These are phyloP conservation scores for Drosophila setosimentum DNA, from an alignment of 2,888 invertebrate species.

Conservation along the genomic window DNA sequence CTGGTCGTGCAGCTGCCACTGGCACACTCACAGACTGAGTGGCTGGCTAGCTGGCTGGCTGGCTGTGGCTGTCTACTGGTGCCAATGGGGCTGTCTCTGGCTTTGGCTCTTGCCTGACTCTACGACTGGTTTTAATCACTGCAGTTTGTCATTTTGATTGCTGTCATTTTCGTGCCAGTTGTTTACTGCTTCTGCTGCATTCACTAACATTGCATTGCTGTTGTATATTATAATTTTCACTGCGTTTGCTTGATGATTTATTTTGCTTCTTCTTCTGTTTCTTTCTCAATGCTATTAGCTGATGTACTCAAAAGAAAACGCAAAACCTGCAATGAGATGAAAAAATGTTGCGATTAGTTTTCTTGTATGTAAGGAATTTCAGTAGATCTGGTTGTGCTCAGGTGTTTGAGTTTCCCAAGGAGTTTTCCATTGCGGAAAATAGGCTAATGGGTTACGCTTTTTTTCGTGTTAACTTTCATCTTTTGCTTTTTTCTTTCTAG, in stretches of 20 bases:
- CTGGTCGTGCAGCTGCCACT: slow-evolving; percentile 33
- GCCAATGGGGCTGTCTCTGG: slow-evolving; percentile 38
- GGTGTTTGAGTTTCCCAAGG: slow-evolving; percentile 1
- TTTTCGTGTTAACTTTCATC: not conserved
- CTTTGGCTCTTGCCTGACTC: slow-evolving; percentile 33
- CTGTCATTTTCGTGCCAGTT: slow-evolving; percentile 76
- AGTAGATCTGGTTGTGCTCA: slow-evolving; percentile 12
- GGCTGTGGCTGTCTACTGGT: slow-evolving; percentile 12
- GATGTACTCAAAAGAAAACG: slow-evolving; percentile 70
- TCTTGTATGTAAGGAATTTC: slow-evolving; percentile 35
- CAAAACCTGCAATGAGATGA: slow-evolving; percentile 68
- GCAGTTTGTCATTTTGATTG: slow-evolving; percentile 71
- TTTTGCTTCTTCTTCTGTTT: slow-evolving; percentile 17
- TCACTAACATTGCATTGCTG: slow-evolving; percentile 51
- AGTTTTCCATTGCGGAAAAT: not conserved
- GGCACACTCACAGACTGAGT: slow-evolving; percentile 46
- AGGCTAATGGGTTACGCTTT: slow-evolving; percentile 9
- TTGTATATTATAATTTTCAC: slow-evolving; percentile 60
- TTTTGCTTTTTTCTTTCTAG: not conserved
- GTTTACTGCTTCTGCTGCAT: slow-evolving; percentile 40
- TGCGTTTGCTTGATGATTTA: slow-evolving; percentile 26
- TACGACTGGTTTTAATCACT: slow-evolving; percentile 79
- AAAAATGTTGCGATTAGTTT: slow-evolving; percentile 35
- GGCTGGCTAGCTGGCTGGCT: slow-evolving; percentile 19
- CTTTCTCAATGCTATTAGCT: slow-evolving; percentile 70